A percentile compares a stretch with the other conserved stretches of the same genome.
Conservation (phyloP, 2,888 invertebrate genomes). For the Catocala sponsa region DNA sequence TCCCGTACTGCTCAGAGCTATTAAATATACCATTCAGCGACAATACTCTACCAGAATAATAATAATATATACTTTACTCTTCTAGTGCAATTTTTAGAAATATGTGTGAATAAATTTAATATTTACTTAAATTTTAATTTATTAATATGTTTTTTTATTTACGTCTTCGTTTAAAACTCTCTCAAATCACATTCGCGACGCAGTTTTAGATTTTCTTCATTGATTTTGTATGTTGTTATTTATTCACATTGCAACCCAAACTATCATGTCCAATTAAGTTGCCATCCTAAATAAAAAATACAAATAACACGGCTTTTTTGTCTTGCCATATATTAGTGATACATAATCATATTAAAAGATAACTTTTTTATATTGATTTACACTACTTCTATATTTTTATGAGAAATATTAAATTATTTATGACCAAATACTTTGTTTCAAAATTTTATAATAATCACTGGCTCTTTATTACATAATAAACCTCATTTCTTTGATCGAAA, state of each 20-base stretch:
- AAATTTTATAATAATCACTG: too few relatives aligned
- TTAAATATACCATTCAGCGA: background rate
- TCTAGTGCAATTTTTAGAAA: conserved; percentile 80
- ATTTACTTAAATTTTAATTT: conserved; percentile 64
- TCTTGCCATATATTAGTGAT: too few relatives aligned
- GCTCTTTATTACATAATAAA: too few relatives aligned
- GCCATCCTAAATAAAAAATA: background rate
- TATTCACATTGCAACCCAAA: conserved; percentile 9
- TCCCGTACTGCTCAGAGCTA: background rate
- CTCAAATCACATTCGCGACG: conserved; percentile 76
- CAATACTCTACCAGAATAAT: conserved; percentile 30
- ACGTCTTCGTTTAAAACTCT: conserved; percentile 74
- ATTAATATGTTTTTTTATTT: conserved; percentile 58
- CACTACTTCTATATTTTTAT: too few relatives aligned
- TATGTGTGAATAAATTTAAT: conserved; percentile 73
- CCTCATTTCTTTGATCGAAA: too few relatives aligned
- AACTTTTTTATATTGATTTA: too few relatives aligned
- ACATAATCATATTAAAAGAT: too few relatives aligned
- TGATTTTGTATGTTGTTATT: conserved; percentile 8
- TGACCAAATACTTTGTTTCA: too few relatives aligned
- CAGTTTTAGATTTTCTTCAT: conserved; percentile 70
- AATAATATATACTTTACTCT: conserved; percentile 56
- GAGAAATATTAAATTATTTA: too few relatives aligned
- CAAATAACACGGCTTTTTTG: too few relatives aligned
- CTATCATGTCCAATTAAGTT: background rate